Base-by-base conservation (phyloP, 2,797 vertebrate genomes). In the Emydoidea blandingii region DNA sequence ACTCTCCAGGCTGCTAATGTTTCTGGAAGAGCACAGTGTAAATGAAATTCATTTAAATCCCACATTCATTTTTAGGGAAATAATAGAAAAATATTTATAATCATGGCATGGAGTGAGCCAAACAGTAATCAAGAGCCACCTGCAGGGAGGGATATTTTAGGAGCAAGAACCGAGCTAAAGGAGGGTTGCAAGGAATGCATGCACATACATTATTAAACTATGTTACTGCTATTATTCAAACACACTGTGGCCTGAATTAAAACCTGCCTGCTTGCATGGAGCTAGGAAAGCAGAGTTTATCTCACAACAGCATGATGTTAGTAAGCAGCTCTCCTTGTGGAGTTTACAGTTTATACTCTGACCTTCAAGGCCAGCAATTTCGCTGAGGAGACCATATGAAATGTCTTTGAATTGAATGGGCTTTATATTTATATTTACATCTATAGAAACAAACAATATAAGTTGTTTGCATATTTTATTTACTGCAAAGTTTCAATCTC, bases 151-250 rank as follows among this genome's bases (percentile, higher is more conserved):
- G 41, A 74, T 74, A 82, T 89, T 91, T 82, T 88, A 90, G 56
- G n/a, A 83, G 12, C n/a, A 68, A 81, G 72, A 92, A 34, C 59
- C 85, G 78, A 92, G 34, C 65, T 87, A 87, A 92, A 94, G 23
- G 34, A 76, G 53, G 19, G 18, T 74, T 95, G 44, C 78, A 14
- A 57, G 23, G 84, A 94, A 65, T 0, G 1, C 56, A 47, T 88
- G 78, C 44, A 87, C 72, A 90, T 94, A 50, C 79, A 91, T 93
- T 91, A 93, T 94, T 94, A 68, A 96, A 85, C 76, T 68, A 19
- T 81, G 19, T 83, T 90, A 56, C 83, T 88, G 68, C 79, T 85
- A 47, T 91, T 95, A 83, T 90, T 94, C 92, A 93, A 44, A 90
- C 85, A 65, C 62, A 81, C 49, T 54, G 81, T 68, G 90, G 83